Evolutionary conservation across 1,140 invertebrate species (phyloP), one percentile per base, ranked within the genome.

Genomic region (Euura lappo): DNA sequence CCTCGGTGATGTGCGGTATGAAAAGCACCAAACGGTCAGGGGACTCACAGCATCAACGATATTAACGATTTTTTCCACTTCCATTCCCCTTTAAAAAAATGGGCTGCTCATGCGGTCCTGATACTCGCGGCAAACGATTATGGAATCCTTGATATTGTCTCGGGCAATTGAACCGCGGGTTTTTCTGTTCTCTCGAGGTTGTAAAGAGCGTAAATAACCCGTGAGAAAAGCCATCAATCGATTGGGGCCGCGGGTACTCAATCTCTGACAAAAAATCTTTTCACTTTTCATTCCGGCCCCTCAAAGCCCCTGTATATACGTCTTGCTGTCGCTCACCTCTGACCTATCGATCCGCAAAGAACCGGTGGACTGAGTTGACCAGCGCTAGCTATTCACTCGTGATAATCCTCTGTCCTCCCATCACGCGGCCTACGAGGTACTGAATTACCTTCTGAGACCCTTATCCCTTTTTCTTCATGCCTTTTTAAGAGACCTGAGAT

Each of bases 201-300:
- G 10, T 60, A n/a, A 60, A 60, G 51, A 60, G 51, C 13, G 51
- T 6, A 60, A 60, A 60, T 60, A 60, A n/a, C 8, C 8, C 51
- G 51, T 6, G 51, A 60, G 51, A n/a, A 60, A 60, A 60, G 10
- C 51, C 51, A 60, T 60, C 51, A n/a, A 60, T 60, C 51, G 51
- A 60, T 11, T 6, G 13, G 13, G 10, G 51, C 51, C 13, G 28
- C 28, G 28, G 28, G 28, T 28, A 28, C 28, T 28, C 28, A 28
- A 28, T 28, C 28, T 28, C 28, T 28, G 28, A 28, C 28, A 1
- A 28, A 28, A 28, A 28, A 28, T 28, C 28, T 28, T 28, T 28
- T 28, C 28, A 28, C 28, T 28, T 28, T 28, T 28, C 28, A 28
- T 28, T 28, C 28, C 28, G 28, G 0, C 28, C 28, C 28, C 28